These are phyloP conservation scores for Lottia scabra DNA, from an alignment of 2,888 invertebrate species.

Conservation along the genomic window DNA sequence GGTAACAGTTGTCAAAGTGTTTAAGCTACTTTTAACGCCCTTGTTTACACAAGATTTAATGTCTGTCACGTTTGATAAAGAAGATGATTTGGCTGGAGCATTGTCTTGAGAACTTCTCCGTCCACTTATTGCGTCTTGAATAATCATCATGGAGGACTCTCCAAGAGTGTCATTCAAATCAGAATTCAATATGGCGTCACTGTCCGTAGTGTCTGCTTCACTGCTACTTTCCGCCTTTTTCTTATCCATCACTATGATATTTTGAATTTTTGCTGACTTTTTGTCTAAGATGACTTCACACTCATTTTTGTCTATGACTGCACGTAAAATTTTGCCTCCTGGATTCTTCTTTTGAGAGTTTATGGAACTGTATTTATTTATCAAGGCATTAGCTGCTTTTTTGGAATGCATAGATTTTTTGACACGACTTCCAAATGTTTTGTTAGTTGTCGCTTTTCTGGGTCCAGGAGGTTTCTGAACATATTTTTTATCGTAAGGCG, in stretches of 20 bases:
- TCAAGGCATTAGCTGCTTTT: background rate
- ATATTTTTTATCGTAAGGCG: conserved; percentile 72
- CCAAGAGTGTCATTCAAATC: background rate
- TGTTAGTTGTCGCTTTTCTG: conserved; percentile 19
- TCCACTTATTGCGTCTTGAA: background rate
- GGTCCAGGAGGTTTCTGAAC: conserved; percentile 36
- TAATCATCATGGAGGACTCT: background rate
- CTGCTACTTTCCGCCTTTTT: background rate
- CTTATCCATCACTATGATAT: background rate
- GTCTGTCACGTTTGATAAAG: too few relatives aligned
- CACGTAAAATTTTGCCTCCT: background rate
- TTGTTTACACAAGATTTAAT: too few relatives aligned
- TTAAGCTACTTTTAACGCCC: too few relatives aligned
- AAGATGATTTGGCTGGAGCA: too few relatives aligned
- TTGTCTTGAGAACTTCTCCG: too few relatives aligned
- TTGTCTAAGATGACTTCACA: background rate
- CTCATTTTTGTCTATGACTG: background rate
- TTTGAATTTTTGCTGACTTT: background rate
- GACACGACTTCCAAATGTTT: background rate
- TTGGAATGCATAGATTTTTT: background rate
- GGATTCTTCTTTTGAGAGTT: background rate
- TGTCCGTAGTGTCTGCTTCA: background rate
- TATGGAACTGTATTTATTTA: background rate
- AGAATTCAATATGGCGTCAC: background rate
- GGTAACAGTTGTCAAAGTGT: too few relatives aligned